Evolutionary conservation across 1,140 invertebrate species (phyloP), one percentile per base, ranked within the genome.

Genomic region (Goniozus legneri): DNA sequence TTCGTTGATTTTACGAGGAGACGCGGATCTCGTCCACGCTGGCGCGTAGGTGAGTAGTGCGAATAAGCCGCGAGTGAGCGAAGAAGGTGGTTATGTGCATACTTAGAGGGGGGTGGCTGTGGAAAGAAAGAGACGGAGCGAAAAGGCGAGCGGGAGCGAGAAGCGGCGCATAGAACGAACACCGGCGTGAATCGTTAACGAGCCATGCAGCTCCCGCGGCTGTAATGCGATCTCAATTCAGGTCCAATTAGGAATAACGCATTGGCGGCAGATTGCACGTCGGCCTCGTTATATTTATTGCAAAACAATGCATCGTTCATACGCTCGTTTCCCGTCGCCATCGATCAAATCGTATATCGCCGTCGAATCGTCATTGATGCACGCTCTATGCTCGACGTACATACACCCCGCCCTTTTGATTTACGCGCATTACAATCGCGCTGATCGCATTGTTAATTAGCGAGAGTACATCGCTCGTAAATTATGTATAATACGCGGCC

Each of bases 201-300:
- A 27, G 4, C 24, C 4, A 27, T 4, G 24, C 4, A 27, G n/a
- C n/a, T n/a, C n/a, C n/a, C n/a, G n/a, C n/a, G n/a, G n/a, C n/a
- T n/a, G n/a, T n/a, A n/a, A n/a, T n/a, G n/a, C 24, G 4, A 27
- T 27, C 24, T 6, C 36, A 37, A 43, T 49, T 49, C 34, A 49
- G 34, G 31, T 36, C 21, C 24, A 31, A 19, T 42, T 27, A 27
- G 24, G 24, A 10, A 27, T 27, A 27, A 10, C 24, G 24, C n/a
- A n/a, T n/a, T n/a, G n/a, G n/a, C n/a, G n/a, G n/a, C n/a, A n/a
- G n/a, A n/a, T n/a, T n/a, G n/a, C 4, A 27, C 10, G 10, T 27
- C 24, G 10, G 24, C 24, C n/a, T 27, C 24, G 24, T 27, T 27
- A 27, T 27, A 10, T 27, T 27, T 27, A 27, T 27, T 27, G 24